phyloP scores from a whole-genome alignment of 2,797 vertebrate genomes.

The Catamblyrhynchus diadema region DNA sequence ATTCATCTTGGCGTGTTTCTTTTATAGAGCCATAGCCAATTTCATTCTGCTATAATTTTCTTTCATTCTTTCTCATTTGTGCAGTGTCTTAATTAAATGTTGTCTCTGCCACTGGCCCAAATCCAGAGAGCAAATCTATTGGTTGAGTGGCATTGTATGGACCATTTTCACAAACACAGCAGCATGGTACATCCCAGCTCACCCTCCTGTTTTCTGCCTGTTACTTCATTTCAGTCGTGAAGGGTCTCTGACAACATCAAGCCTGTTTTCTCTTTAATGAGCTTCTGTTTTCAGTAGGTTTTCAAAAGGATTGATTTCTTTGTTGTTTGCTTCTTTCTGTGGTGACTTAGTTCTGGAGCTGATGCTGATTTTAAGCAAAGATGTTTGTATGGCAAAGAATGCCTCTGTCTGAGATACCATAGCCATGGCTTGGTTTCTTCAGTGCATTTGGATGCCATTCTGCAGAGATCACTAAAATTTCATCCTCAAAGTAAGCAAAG shows the following conservation, averaged over 20 bases:
- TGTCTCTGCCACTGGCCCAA: conserved; percentile 2
- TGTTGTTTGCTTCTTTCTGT: neutral
- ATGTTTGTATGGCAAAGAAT: neutral
- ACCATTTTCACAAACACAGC: neutral
- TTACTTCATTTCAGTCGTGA: neutral
- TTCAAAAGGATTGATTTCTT: neutral
- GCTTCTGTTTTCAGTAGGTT: neutral
- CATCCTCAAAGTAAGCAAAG: neutral
- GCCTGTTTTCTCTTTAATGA: neutral
- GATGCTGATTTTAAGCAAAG: neutral
- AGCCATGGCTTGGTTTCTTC: neutral
- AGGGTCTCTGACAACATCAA: neutral
- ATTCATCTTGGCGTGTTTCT: conserved; percentile 4
- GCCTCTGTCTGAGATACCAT: neutral
- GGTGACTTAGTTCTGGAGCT: neutral
- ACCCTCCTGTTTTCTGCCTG: neutral
- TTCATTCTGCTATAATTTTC: neutral
- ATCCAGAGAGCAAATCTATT: conserved; percentile 1
- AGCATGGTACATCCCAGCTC: neutral
- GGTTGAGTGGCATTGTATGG: neutral
- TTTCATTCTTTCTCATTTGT: conserved; percentile 32
- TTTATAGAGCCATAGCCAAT: neutral
- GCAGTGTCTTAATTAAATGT: conserved; percentile 19
- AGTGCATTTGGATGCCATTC: neutral
- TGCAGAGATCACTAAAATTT: neutral